Evolutionary conservation across 2,113 vertebrate genomes (phyloP).

Genomic region (Puffinus mauretanicus): DNA sequence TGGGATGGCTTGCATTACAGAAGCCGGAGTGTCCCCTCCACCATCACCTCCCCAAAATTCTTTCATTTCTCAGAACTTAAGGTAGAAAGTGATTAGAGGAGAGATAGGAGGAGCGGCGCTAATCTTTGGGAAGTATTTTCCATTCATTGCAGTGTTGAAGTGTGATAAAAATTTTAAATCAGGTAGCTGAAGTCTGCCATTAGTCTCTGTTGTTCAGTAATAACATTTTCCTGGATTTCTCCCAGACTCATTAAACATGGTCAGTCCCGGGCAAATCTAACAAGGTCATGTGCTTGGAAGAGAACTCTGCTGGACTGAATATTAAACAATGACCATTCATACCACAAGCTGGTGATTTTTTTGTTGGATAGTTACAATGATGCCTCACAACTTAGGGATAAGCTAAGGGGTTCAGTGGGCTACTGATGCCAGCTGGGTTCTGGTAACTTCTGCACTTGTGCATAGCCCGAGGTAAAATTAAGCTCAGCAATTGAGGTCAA

Average conservation of each 20-base stretch:
- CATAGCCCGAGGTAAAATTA: neutral
- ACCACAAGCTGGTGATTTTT: neutral
- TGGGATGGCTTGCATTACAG: neutral
- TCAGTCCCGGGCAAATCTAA: neutral
- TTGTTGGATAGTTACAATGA: neutral
- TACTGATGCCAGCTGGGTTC: neutral
- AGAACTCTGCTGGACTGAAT: neutral
- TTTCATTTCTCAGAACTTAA: neutral
- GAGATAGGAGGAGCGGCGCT: neutral
- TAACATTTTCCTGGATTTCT: slow-evolving; percentile 36
- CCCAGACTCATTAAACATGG: neutral
- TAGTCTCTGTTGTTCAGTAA: neutral
- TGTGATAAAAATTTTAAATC: neutral
- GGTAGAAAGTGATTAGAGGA: neutral
- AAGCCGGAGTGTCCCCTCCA: neutral
- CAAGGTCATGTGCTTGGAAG: neutral
- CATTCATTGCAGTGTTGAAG: neutral
- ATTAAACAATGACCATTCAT: neutral
- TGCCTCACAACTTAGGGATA: neutral
- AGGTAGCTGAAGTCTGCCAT: slow-evolving; percentile 1
- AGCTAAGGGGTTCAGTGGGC: neutral
- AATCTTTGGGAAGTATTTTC: slow-evolving; percentile 11
- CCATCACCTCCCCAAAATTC: neutral
- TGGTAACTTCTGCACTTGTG: neutral
- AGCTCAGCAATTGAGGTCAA: neutral